Percentiles rank a stretch among this genome's conserved stretches.
phyloP scores from a whole-genome alignment of 2,113 vertebrate species.

The Pachycephala philippinensis region DNA sequence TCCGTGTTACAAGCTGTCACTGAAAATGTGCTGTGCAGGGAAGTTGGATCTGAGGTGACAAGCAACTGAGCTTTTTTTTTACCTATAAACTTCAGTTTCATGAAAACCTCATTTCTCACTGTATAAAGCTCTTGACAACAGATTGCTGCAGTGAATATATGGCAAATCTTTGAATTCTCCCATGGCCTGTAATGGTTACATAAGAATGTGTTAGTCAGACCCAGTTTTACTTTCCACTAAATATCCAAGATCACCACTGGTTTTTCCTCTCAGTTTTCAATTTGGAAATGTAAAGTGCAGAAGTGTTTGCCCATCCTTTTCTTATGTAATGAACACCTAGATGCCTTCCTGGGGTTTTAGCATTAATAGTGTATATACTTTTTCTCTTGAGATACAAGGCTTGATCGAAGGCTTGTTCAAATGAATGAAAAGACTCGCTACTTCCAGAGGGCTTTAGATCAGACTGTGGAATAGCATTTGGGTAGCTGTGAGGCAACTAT shows the following conservation, averaged over 20 bases:
- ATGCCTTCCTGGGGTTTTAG: neutral
- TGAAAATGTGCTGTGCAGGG: neutral
- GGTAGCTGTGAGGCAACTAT: neutral
- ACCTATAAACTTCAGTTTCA: neutral
- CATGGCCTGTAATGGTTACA: neutral
- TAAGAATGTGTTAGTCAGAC: neutral
- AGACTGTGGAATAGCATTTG: neutral
- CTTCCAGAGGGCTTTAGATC: neutral
- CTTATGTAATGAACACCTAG: neutral
- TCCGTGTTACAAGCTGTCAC: slow-evolving; percentile 15
- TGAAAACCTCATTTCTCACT: neutral
- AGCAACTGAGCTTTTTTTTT: neutral
- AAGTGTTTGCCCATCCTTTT: neutral
- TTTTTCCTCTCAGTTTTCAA: neutral
- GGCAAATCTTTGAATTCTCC: neutral
- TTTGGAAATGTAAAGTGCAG: neutral
- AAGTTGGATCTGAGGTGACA: slow-evolving; percentile 33
- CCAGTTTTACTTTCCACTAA: neutral
- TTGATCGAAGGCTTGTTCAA: neutral
- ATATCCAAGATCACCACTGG: neutral
- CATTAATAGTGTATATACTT: neutral
- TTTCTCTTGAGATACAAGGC: neutral
- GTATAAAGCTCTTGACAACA: neutral
- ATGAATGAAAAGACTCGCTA: neutral
- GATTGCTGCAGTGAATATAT: neutral